Conservation (phyloP, 1,140 invertebrate genomes). For the Caerostris darwini region DNA sequence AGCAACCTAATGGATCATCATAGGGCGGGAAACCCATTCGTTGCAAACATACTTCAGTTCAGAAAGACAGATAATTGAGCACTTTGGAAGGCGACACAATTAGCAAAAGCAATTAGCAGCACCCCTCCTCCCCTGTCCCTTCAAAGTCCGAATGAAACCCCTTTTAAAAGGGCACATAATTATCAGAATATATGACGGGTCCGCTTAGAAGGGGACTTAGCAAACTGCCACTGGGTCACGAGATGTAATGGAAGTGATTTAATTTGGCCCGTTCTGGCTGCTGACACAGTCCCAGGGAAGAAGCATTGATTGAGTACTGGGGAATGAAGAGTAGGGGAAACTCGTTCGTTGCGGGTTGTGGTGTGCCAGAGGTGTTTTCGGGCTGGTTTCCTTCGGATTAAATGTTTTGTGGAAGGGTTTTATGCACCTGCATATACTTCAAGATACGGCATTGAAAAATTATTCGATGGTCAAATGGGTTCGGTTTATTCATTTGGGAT, state of each 20-base stretch:
- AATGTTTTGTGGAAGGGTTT: no score
- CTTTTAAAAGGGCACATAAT: slow-evolving; percentile 33
- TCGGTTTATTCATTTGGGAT: no score
- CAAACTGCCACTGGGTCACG: slow-evolving; percentile 10
- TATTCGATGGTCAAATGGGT: no score
- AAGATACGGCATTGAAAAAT: no score
- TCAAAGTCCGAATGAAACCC: slow-evolving; percentile 33
- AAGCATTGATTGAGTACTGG: no score
- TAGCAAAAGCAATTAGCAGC: slow-evolving; percentile 66
- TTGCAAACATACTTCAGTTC: not conserved
- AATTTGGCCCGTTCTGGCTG: slow-evolving; percentile 33
- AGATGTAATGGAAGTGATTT: slow-evolving; percentile 39
- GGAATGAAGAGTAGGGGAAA: no score
- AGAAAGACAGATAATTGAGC: slow-evolving; percentile 46
- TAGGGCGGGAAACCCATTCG: not conserved
- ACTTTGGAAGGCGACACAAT: slow-evolving; percentile 57
- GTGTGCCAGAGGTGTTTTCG: no score
- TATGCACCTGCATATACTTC: no score
- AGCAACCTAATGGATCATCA: slow-evolving; percentile 29
- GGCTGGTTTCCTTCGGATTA: no score
- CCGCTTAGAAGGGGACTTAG: slow-evolving; percentile 2
- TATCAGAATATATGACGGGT: not conserved
- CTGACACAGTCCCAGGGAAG: no score
- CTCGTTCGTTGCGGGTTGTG: no score
- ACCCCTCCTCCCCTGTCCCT: not conserved